Evolutionary conservation across 2,888 invertebrate species (phyloP), one percentile per base, ranked within the genome.

Genomic region (Hypercompe scribonia): DNA sequence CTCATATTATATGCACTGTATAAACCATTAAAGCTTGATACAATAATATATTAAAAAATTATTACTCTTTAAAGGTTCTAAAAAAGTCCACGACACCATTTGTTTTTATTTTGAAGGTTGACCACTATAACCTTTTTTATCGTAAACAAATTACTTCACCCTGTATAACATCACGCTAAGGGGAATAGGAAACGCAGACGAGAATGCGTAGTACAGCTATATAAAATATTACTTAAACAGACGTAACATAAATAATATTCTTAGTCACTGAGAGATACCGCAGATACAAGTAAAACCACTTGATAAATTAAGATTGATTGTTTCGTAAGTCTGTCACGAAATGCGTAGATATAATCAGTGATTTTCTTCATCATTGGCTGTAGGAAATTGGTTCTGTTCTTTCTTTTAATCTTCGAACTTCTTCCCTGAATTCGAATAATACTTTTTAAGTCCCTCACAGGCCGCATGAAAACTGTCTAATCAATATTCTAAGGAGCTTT

Each of bases 401-500:
- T 61, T 36, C 68, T 70, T 66, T 71, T 65, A 73, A 78, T 64
- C 61, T 72, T 7, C 46, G 66, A 83, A 71, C 67, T 36, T 67
- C 65, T 58, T 65, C 39, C 13, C 64, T 39, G 34, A 58, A 34
- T 75, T 68, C 71, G 33, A 78, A 81, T 70, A 71, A 58, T 24
- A 33, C 65, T 73, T 74, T 76, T 80, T 28, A 39, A 78, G 71
- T 73, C 71, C 63, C 58, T 71, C 68, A 39, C 68, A 46, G 71
- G 58, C 63, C 65, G 63, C 72, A 68, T 76, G 75, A 76, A 75
- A 79, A 73, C 68, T 70, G 66, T 72, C 80, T 78, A 79, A 84
- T 88, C 81, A 85, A 83, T 86, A 88, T 87, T 87, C 87, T 66
- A 68, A 75, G 74, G 80, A 83, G 76, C 77, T 74, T 61, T 79